Conservation (phyloP, 2,113 vertebrate species). For the Microcebus tavaratra region DNA sequence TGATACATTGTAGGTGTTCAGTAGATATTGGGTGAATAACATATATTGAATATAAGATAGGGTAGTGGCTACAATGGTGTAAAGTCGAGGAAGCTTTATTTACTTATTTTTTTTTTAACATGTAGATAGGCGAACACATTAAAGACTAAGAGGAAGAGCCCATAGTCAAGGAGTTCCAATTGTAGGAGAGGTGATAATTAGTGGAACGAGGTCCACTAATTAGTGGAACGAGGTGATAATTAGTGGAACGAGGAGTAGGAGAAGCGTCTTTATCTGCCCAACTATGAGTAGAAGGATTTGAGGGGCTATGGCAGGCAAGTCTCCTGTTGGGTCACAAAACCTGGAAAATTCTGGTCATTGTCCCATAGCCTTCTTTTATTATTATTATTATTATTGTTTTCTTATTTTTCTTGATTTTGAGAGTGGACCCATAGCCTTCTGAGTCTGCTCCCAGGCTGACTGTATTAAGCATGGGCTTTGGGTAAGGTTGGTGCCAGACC, state of each 20-base stretch:
- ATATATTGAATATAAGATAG: neutral
- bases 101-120: neutral
- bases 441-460: neutral
- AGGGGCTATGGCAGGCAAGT: neutral
- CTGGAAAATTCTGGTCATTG: neutral
- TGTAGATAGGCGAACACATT: neutral
- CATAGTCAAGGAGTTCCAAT: neutral
- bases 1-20: neutral
- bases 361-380: neutral
- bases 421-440: neutral
- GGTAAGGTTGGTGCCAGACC: neutral
- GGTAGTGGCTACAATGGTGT: neutral
- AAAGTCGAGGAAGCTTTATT: neutral
- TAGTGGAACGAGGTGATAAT: neutral
- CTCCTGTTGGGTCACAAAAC: neutral
- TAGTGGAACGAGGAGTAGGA: neutral
- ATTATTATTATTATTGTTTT: too few species aligned
- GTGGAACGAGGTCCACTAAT: neutral
- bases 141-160: neutral
- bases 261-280: neutral
- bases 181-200: neutral
- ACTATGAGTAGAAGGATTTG: neutral
- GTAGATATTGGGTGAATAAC: neutral
- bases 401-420: too few species aligned
- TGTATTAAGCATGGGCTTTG: neutral